Base-by-base conservation (phyloP, 2,113 vertebrate genomes). In the Lamprologus ornatipinnis region DNA sequence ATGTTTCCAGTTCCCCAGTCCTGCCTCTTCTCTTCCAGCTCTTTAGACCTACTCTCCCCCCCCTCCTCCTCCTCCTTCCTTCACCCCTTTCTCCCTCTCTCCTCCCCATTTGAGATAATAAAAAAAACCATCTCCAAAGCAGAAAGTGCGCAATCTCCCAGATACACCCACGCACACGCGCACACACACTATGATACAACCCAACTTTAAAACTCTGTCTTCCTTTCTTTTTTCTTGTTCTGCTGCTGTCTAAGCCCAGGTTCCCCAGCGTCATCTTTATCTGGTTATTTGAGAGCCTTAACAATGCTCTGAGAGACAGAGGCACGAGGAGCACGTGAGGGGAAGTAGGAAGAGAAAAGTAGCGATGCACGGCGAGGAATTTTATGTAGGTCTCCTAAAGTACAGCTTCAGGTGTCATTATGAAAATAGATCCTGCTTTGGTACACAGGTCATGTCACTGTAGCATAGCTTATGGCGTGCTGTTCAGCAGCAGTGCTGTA, bases 261-360 rank as follows among this genome's bases (percentile, higher is more conserved):
- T 85, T 92, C 92, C 85, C 91, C 17, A 8, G 86, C 13, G 81
- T 91, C 87, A 81, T 92, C 84, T 93, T 90, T 91, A 84, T 91
- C 91, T 91, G 85, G 65, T 95, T 92, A 91, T 88, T 93, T 90
- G 91, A 91, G 86, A 91, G 87, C 37, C 83, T 86, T 87, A 93
- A 94, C 92, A 92, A 92, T 91, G 90, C 85, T 65, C 86, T 49
- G 82, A 94, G 87, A 94, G 85, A 19, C 85, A 70, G 81, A 87
- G 89, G 85, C n/a, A 53, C 42, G 85, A 85, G 85, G 83, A 85
- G 83, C 49, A 87, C 19, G 9, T n/a, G 83, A 78, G 85, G 58
- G 53, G 37, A 63, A 87, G 68, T 70, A 90, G 19, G 80, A 88
- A 80, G 63, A 90, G 80, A 70, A 92, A 80, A 63, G 88, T 80